Conservation (phyloP, 2,888 invertebrate genomes). For the Amblyteles armatorius region DNA sequence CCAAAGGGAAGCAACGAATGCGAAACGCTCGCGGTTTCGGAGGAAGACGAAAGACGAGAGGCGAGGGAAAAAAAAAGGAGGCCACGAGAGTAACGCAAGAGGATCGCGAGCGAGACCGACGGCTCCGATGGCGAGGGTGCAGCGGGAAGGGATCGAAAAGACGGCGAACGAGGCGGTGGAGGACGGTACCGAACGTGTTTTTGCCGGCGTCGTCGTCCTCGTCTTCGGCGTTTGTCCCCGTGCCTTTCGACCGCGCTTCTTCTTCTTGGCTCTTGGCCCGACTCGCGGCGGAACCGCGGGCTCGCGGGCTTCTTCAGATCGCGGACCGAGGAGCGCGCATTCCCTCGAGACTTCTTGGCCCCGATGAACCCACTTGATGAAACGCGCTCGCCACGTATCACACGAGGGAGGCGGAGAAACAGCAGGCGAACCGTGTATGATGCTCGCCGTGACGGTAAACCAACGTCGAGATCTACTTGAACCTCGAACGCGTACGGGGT, state of each 20-base stretch:
- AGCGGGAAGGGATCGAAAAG: conserved; percentile 67
- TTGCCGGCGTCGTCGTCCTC: conserved; percentile 51
- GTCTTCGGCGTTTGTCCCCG: conserved; percentile 46
- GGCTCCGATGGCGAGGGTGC: conserved; percentile 45
- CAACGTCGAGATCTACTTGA: conserved; percentile 44
- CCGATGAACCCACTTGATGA: conserved; percentile 83
- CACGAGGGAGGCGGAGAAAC: conserved; percentile 57
- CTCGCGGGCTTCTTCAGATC: conserved; percentile 61
- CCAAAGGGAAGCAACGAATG: conserved; percentile 56
- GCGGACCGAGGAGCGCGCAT: conserved; percentile 62
- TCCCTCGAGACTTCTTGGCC: conserved; percentile 77
- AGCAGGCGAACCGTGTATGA: neutral
- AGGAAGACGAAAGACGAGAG: conserved; percentile 60
- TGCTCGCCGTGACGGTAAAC: neutral
- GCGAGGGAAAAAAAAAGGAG: conserved; percentile 30
- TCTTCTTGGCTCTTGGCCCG: conserved; percentile 67
- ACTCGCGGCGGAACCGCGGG: conserved; percentile 57
- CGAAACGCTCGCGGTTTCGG: conserved; percentile 27
- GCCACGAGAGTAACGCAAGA: conserved; percentile 62
- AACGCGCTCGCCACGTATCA: conserved; percentile 74
- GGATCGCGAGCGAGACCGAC: conserved; percentile 65
- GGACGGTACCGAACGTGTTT: conserved; percentile 67
- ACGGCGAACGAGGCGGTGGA: conserved; percentile 40
- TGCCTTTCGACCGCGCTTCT: conserved; percentile 54
- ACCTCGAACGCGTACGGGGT: conserved; percentile 33